Evolutionary conservation across 2,113 vertebrate species (phyloP).

Genomic region (Paradoxurus hermaphroditus): DNA sequence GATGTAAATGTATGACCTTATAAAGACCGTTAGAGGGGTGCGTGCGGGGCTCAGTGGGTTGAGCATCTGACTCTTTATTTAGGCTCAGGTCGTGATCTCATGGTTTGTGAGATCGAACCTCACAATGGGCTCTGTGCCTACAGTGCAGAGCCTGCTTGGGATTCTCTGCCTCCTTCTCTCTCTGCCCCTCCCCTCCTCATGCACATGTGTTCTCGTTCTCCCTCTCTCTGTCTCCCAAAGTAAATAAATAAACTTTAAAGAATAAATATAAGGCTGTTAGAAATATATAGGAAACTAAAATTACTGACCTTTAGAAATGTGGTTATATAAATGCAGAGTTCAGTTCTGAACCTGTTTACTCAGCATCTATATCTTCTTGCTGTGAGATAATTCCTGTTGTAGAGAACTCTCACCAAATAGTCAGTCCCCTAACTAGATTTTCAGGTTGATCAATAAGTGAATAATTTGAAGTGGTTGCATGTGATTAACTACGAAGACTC

Average conservation of each 20-base stretch:
- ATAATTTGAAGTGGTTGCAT: background rate
- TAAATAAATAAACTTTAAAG: too few species aligned
- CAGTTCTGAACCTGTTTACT: fast-evolving
- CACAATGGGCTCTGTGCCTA: too few species aligned
- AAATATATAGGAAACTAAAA: background rate
- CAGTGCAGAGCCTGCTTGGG: too few species aligned
- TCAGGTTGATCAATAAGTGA: background rate
- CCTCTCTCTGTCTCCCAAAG: too few species aligned
- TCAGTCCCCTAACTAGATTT: background rate
- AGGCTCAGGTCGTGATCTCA: too few species aligned
- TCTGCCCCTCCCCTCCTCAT: too few species aligned
- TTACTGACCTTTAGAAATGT: background rate
- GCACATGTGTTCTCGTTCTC: too few species aligned
- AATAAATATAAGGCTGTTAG: background rate
- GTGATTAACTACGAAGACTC: too few species aligned
- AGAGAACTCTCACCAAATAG: background rate
- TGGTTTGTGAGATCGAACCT: too few species aligned
- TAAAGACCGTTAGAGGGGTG: background rate
- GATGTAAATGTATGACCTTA: background rate
- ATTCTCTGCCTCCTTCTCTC: too few species aligned
- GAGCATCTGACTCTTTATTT: too few species aligned
- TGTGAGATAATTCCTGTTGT: fast-evolving
- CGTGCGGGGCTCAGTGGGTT: too few species aligned
- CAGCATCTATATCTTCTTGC: background rate
- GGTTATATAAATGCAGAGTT: background rate